These are phyloP conservation scores for Caenorhabditis wallacei DNA, from an alignment of 2,888 invertebrate genomes.

Conservation along the genomic window DNA sequence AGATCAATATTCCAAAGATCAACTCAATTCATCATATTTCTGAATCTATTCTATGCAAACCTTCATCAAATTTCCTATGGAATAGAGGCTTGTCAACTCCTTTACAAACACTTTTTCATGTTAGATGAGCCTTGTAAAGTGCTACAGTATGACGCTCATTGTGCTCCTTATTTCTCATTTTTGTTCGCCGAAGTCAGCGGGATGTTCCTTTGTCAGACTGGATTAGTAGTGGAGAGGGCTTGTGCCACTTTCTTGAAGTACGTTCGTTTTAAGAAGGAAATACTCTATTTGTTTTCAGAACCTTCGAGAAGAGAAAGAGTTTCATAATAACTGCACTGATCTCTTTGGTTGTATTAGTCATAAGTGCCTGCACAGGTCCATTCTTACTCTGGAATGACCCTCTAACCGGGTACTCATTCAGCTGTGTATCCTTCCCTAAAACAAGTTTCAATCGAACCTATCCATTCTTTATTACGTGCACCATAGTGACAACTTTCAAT, in stretches of 20 bases:
- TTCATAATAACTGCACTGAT: background rate
- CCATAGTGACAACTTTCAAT: conserved; percentile 4
- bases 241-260: conserved; percentile 14
- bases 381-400: background rate
- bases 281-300: background rate
- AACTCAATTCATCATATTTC: background rate
- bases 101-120: conserved; percentile 18
- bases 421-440: conserved; percentile 10
- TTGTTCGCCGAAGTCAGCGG: background rate
- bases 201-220: conserved; percentile 11
- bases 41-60: conserved; percentile 17
- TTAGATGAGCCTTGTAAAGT: background rate
- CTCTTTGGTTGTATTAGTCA: background rate
- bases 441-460: background rate
- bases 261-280: background rate
- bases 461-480: background rate
- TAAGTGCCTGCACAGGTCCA: background rate
- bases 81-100: conserved; percentile 1
- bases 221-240: conserved; percentile 3
- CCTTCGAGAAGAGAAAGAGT: background rate
- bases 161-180: conserved; percentile 15
- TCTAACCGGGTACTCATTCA: background rate
- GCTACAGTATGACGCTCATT: background rate
- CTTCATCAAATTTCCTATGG: conserved; percentile 15
- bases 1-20: conserved; percentile 9